Evolutionary conservation across 2,888 invertebrate genomes (phyloP).

Genomic region (Trichopoda pennipes): DNA sequence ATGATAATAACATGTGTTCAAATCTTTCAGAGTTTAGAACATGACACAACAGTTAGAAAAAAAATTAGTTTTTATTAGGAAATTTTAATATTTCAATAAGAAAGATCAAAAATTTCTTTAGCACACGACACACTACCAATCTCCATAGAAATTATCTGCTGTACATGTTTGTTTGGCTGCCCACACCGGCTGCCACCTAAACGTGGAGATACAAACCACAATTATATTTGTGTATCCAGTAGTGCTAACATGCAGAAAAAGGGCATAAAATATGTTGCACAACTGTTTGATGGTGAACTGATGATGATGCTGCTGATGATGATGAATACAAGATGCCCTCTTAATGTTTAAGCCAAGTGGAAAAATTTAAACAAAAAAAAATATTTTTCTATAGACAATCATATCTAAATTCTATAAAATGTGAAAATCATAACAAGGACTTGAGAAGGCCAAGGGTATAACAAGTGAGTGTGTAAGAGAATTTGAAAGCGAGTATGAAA

Average conservation of each 20-base stretch:
- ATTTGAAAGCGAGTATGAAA: slow-evolving; percentile 56
- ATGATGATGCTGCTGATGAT: slow-evolving; percentile 23
- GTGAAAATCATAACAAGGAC: slow-evolving; percentile 52
- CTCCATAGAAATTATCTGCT: slow-evolving; percentile 28
- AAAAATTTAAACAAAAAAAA: slow-evolving; percentile 45
- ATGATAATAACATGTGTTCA: slow-evolving; percentile 15
- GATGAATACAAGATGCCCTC: slow-evolving; percentile 43
- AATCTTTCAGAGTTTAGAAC: slow-evolving; percentile 6
- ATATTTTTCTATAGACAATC: slow-evolving; percentile 33
- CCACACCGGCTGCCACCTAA: slow-evolving; percentile 40
- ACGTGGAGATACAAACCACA: slow-evolving; percentile 21
- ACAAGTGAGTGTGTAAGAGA: background rate
- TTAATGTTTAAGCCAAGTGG: slow-evolving; percentile 66
- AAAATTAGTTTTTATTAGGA: too few relatives aligned
- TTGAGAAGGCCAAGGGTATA: slow-evolving; percentile 25
- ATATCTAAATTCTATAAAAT: slow-evolving; percentile 38
- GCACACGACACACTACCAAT: background rate
- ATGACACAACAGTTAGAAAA: background rate
- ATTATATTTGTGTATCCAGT: slow-evolving; percentile 17
- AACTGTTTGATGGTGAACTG: slow-evolving; percentile 24
- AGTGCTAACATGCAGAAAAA: slow-evolving; percentile 5
- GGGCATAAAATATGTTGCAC: slow-evolving; percentile 1
- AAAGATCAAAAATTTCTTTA: background rate
- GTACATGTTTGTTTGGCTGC: slow-evolving; percentile 3
- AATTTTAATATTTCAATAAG: background rate